These are phyloP conservation scores for Eudyptes chrysolophus DNA, from an alignment of 2,113 vertebrate genomes.

Conservation along the genomic window DNA sequence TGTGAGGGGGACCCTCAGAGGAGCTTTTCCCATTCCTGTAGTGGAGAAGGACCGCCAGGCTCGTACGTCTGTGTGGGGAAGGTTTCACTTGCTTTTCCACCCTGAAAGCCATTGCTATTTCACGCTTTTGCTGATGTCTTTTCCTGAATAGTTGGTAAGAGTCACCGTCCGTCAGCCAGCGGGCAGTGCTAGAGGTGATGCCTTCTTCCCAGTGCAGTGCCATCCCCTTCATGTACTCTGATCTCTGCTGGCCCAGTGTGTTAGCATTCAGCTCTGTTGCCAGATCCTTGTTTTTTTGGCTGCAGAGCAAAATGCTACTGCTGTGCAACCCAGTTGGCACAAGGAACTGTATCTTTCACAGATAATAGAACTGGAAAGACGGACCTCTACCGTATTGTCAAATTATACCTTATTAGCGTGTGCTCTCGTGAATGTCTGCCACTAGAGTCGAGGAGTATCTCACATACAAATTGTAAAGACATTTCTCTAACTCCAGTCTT, in stretches of 20 bases:
- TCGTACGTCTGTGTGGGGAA: accelerated
- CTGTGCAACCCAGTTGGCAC: background rate
- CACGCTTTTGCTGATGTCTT: background rate
- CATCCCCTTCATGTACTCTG: background rate
- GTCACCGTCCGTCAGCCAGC: background rate
- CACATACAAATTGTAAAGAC: background rate
- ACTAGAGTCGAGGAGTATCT: background rate
- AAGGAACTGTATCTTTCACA: background rate
- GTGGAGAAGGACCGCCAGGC: background rate
- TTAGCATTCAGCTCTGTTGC: background rate
- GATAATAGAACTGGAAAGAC: constrained; percentile 3
- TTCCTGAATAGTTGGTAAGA: background rate
- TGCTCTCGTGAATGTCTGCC: background rate
- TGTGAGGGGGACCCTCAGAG: background rate
- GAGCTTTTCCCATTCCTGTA: background rate
- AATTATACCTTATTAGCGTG: constrained; percentile 26
- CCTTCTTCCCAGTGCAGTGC: background rate
- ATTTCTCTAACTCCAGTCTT: background rate
- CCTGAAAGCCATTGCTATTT: background rate
- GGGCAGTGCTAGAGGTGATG: background rate
- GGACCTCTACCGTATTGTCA: constrained; percentile 12
- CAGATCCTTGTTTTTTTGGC: constrained; percentile 23
- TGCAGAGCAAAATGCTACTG: background rate
- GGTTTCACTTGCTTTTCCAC: background rate
- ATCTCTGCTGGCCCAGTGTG: background rate